Percentiles rank a stretch among this genome's conserved stretches.
Conservation (phyloP, 1,140 invertebrate genomes). For the Cydia strobilella region DNA sequence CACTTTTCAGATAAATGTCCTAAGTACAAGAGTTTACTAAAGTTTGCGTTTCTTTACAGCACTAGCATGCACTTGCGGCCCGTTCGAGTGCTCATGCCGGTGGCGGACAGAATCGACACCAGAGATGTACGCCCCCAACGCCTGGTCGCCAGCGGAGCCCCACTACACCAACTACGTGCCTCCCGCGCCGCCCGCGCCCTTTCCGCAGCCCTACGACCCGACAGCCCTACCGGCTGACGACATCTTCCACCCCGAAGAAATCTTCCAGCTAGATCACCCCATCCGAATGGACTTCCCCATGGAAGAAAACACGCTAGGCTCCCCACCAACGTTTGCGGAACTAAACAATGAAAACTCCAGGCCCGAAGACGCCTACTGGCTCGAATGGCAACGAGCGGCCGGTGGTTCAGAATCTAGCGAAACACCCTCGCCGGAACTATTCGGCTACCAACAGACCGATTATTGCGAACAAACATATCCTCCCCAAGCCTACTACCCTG, state of each 20-base stretch:
- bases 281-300: conserved; percentile 83
- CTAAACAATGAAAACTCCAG: conserved; percentile 84
- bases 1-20: background rate
- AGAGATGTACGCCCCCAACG: conserved; percentile 51
- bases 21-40: background rate
- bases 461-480: conserved; percentile 65
- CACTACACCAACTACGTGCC: conserved; percentile 59
- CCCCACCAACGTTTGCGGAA: conserved; percentile 86
- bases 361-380: conserved; percentile 79
- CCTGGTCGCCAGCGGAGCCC: conserved; percentile 60
- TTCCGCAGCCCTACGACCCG: conserved; percentile 62
- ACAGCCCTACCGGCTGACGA: conserved; percentile 81
- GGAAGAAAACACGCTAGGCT: conserved; percentile 78
- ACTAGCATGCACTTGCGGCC: conserved; percentile 66
- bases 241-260: conserved; percentile 88
- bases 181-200: conserved; percentile 45
- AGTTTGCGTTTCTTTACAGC: conserved; percentile 41
- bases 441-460: conserved; percentile 66
- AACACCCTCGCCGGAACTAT: conserved; percentile 78
- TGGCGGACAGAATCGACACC: conserved; percentile 59
- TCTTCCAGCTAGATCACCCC: conserved; percentile 88
- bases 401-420: conserved; percentile 77
- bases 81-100: conserved; percentile 69
- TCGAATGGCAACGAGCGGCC: conserved; percentile 70
- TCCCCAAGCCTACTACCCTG: conserved; percentile 64